Evolutionary conservation across 92 coral and sea anemone genomes (phyloP), one percentile per base, ranked within the genome.

Genomic region (Hydrozoanthus gracilis): DNA sequence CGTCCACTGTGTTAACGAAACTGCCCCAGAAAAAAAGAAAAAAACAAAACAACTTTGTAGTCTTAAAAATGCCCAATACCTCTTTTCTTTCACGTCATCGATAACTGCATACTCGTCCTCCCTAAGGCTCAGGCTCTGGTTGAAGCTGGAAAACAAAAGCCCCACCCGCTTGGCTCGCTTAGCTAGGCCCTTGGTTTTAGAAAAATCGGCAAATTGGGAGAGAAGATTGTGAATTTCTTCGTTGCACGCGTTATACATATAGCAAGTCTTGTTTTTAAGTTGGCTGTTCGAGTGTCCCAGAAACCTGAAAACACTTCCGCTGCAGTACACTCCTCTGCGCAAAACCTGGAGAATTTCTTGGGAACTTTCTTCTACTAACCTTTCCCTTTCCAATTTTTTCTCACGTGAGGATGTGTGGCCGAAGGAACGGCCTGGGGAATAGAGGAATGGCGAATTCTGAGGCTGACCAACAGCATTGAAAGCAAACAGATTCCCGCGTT

Each of bases 201-300:
- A 88, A 71, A 96, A 96, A 84, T 93, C 92, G 54, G 95, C 95
- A 80, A 96, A 96, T 75, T 76, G 71, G 2, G 93, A 83, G 6
- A 96, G 90, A 54, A 88, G 65, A 20, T 92, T 92, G 88, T 91
- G 88, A 86, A 96, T 96, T 52, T 89, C 89, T 65, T 86, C 94
- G 39, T 93, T 91, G 5, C 91, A 79, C 15, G 87, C 96, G 88
- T 92, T 96, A 69, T 93, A 89, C 74, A 96, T 92, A 65, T 86
- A 86, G 75, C 99, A 96, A 8, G 93, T 93, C 87, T 90, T 91
- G 35, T 92, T 94, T 60, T 93, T 93, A 1, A 96, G 94, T 62
- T 95, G 95, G 51, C 93, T 91, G 90, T 93, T 92, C 51, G 96
- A 91, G 51, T 96, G 99, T 14, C 96, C 96, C 47, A 96, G 89